phyloP scores from a whole-genome alignment of 2,888 invertebrate genomes.

The Iselma pallidipennis region DNA sequence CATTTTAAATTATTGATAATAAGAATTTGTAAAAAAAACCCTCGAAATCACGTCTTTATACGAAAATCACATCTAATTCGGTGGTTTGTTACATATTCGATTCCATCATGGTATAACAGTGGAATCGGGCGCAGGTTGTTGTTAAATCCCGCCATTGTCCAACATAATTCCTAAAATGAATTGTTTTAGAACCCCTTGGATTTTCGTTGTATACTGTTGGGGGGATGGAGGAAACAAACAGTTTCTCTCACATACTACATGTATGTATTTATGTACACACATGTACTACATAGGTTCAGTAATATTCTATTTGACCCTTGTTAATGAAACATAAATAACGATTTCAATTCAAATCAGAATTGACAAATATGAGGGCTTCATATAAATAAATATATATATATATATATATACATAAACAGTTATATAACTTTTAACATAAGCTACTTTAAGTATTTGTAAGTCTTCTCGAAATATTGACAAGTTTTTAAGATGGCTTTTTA shows the following conservation, averaged over 20 bases:
- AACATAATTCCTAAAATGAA: conserved; percentile 1
- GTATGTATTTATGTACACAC: no score
- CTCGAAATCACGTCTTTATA: no score
- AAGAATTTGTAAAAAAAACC: no score
- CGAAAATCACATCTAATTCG: no score
- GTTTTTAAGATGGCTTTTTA: conserved; percentile 13
- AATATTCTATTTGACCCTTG: no score
- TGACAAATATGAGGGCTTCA: no score
- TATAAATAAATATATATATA: no score
- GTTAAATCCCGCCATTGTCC: not conserved
- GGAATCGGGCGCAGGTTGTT: not conserved
- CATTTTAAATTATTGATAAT: not conserved
- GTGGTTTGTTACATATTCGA: not conserved
- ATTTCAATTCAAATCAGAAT: no score
- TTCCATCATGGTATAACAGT: not conserved
- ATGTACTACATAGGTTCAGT: no score
- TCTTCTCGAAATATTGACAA: conserved; percentile 17
- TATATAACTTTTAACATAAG: not conserved
- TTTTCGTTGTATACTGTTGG: conserved; percentile 1
- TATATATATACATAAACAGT: not conserved
- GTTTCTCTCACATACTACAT: not conserved
- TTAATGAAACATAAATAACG: no score
- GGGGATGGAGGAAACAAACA: not conserved
- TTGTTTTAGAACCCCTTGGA: not conserved
- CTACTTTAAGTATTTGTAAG: conserved; percentile 7